phyloP scores from a whole-genome alignment of 2,797 vertebrate genomes.

The Notoglanidium macrostoma region DNA sequence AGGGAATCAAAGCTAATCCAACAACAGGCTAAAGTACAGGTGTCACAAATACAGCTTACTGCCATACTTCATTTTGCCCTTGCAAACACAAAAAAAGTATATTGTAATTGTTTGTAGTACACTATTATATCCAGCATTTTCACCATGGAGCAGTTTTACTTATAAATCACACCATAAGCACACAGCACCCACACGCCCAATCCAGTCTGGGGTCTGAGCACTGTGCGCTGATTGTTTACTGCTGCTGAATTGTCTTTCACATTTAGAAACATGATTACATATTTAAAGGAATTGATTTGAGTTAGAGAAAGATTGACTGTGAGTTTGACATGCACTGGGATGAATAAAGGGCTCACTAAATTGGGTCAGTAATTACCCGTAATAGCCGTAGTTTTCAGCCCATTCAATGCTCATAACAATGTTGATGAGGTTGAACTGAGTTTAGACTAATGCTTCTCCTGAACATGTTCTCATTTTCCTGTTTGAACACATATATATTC shows the following conservation, averaged over 20 bases:
- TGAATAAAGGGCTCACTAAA: background rate
- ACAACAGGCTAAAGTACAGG: background rate
- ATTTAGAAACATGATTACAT: background rate
- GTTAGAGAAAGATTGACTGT: background rate
- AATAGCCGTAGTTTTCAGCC: background rate
- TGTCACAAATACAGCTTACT: background rate
- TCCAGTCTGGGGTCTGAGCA: background rate
- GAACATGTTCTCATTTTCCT: background rate
- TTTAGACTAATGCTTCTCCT: background rate
- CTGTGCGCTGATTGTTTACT: background rate
- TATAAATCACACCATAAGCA: background rate
- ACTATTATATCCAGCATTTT: background rate
- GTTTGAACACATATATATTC: background rate
- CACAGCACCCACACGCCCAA: background rate
- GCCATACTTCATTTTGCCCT: background rate
- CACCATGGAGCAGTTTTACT: background rate
- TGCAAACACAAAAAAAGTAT: background rate
- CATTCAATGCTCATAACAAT: slow-evolving; percentile 12
- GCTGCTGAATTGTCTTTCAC: background rate
- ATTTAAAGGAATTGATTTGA: background rate
- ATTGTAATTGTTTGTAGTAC: background rate
- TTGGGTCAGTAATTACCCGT: background rate
- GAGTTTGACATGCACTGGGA: background rate
- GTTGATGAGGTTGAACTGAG: background rate
- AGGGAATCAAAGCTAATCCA: background rate